These are phyloP conservation scores for Neodontobutis hainanensis DNA, from an alignment of 2,113 vertebrate genomes.

Conservation along the genomic window DNA sequence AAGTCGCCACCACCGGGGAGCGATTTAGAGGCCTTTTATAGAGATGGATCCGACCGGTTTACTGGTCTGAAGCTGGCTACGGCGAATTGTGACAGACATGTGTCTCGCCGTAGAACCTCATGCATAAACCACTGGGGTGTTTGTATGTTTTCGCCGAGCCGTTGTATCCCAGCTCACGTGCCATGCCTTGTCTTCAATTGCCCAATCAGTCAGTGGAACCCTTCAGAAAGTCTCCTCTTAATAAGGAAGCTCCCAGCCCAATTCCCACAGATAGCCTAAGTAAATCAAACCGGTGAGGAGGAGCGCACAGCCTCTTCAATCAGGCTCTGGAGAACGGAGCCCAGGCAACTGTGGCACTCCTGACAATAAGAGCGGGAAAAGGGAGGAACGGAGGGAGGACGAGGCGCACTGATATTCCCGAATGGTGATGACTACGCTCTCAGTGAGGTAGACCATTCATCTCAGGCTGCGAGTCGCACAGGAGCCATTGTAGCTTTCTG, in stretches of 20 bases:
- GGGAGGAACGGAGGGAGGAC: constrained; percentile 7
- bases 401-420: constrained; percentile 56
- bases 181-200: constrained; percentile 58
- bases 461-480: constrained; percentile 26
- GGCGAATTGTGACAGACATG: constrained; percentile 69
- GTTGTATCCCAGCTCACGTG: constrained; percentile 68
- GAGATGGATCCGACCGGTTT: constrained; percentile 68
- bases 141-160: constrained; percentile 51
- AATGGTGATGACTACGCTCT: constrained; percentile 67
- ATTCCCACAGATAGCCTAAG: constrained; percentile 73
- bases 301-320: constrained; percentile 74
- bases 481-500: background rate
- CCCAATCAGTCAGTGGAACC: constrained; percentile 74
- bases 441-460: constrained; percentile 59
- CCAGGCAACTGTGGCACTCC: constrained; percentile 66
- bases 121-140: constrained; percentile 73
- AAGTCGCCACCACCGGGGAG: constrained; percentile 63
- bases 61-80: constrained; percentile 70
- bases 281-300: constrained; percentile 73
- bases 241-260: constrained; percentile 75
- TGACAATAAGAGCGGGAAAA: constrained; percentile 54
- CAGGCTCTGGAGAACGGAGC: constrained; percentile 71
- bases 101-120: constrained; percentile 61
- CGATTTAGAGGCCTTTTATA: constrained; percentile 75
- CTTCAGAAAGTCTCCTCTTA: constrained; percentile 76